These are phyloP conservation scores for Campylomormyrus tamandua DNA, from an alignment of 2,113 vertebrate genomes.

Conservation along the genomic window DNA sequence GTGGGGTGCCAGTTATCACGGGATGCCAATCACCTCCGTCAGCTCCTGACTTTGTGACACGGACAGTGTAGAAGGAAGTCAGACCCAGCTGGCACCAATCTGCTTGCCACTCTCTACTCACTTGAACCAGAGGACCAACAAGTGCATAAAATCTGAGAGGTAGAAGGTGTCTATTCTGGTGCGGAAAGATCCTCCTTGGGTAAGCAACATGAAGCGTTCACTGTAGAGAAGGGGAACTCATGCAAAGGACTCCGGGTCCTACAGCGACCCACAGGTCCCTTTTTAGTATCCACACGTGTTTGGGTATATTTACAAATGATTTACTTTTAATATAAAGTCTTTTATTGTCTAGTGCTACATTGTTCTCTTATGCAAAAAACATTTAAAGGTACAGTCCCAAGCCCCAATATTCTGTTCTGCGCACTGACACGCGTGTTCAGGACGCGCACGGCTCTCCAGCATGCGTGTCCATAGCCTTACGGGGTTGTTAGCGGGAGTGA, in stretches of 20 bases:
- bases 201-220: not conserved
- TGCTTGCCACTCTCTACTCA: not conserved
- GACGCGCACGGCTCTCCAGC: not conserved
- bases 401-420: not conserved
- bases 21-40: not conserved
- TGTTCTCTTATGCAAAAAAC: not conserved
- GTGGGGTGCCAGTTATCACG: not conserved
- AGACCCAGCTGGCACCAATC: too few relatives aligned
- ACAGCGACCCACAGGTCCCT: not conserved
- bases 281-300: not conserved
- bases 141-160: not conserved
- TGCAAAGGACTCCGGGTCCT: not conserved
- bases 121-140: not conserved
- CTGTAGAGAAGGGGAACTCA: not conserved
- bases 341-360: not conserved
- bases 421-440: not conserved
- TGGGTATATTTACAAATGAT: not conserved
- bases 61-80: not conserved
- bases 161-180: not conserved
- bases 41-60: not conserved
- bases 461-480: not conserved
- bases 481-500: not conserved
- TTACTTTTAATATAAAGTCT: not conserved
- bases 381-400: not conserved
- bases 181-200: not conserved